Percentiles rank a stretch among this genome's conserved stretches.
Evolutionary conservation across 2,888 invertebrate species (phyloP).

Genomic region (Acronicta alni): DNA sequence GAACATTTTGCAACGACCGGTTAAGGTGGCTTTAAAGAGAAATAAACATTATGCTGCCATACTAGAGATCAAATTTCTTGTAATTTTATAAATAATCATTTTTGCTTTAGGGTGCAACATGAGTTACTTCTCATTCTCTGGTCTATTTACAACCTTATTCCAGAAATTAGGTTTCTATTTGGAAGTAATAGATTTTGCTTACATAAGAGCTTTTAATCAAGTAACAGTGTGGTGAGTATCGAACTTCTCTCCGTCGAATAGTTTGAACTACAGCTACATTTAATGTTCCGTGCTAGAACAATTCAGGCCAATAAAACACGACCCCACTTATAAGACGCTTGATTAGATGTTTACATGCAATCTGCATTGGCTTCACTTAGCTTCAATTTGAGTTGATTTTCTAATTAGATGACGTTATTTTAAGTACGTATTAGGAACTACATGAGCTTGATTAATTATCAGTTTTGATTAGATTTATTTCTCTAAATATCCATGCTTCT

Average conservation of each 20-base stretch:
- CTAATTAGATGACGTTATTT: slow-evolving; percentile 8
- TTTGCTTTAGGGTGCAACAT: slow-evolving; percentile 7
- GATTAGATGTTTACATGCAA: slow-evolving; percentile 54
- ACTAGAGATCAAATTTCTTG: background rate
- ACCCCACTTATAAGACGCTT: slow-evolving; percentile 51
- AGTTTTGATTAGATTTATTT: too few species aligned
- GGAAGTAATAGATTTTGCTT: slow-evolving; percentile 2
- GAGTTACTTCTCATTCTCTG: slow-evolving; percentile 27
- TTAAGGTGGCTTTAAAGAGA: background rate
- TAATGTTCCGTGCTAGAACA: slow-evolving; percentile 30
- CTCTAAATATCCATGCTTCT: too few species aligned
- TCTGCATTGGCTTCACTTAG: slow-evolving; percentile 32
- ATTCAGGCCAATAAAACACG: slow-evolving; percentile 65
- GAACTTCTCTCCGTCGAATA: slow-evolving; percentile 3
- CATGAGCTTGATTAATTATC: background rate
- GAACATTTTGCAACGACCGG: slow-evolving; percentile 17
- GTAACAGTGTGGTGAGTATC: background rate
- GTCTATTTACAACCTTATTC: slow-evolving; percentile 21
- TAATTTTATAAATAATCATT: slow-evolving; percentile 2
- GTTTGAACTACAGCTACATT: slow-evolving; percentile 9
- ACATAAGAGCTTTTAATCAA: slow-evolving; percentile 5
- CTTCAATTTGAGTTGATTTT: slow-evolving; percentile 30
- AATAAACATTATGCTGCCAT: background rate
- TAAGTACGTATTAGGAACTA: background rate
- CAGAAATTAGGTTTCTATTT: slow-evolving; percentile 27